Evolutionary conservation across 2,797 vertebrate genomes (phyloP).

Genomic region (Scolopax rusticola): DNA sequence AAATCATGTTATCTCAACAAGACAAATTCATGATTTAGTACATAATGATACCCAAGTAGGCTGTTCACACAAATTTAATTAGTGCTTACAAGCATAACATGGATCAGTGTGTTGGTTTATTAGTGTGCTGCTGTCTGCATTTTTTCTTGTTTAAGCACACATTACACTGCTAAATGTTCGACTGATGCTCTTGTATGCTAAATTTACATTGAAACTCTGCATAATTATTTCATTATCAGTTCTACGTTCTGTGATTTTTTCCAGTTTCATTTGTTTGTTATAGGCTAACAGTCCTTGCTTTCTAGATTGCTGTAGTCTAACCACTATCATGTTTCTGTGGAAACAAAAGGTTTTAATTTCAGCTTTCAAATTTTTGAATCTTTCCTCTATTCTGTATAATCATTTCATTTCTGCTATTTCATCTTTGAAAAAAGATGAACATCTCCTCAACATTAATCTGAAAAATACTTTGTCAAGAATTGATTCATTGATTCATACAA

Average conservation of each 20-base stretch:
- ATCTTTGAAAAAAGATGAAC: background rate
- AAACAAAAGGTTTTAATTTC: background rate
- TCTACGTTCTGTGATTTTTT: background rate
- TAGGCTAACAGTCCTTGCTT: background rate
- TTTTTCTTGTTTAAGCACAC: background rate
- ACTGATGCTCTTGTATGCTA: background rate
- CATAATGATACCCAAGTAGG: background rate
- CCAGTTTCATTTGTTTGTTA: background rate
- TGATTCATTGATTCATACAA: background rate
- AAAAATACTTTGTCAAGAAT: background rate
- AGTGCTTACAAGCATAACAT: background rate
- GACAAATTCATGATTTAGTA: background rate
- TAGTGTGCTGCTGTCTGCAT: background rate
- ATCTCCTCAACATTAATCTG: background rate
- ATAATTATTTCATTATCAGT: background rate
- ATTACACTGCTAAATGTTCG: background rate
- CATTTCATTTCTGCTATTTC: background rate
- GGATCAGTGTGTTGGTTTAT: background rate
- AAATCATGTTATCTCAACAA: background rate
- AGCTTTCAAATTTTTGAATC: background rate
- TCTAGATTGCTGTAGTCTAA: background rate
- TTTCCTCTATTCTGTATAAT: background rate
- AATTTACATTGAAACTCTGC: background rate
- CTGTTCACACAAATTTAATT: background rate
- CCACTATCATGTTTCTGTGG: background rate